Base-by-base conservation (phyloP, 2,888 invertebrate species). In the Branchellion lobata region DNA sequence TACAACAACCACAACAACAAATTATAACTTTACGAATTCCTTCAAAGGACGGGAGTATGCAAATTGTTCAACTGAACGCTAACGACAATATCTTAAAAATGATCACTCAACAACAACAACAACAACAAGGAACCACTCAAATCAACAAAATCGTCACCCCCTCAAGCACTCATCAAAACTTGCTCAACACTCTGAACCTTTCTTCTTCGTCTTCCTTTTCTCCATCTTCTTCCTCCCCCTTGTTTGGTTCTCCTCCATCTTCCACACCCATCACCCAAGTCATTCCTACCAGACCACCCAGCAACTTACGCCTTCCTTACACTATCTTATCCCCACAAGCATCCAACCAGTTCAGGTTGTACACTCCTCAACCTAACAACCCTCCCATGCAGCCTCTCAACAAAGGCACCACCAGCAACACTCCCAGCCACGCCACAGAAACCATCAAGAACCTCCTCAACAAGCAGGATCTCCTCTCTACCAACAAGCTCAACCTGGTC, bases 1-100 rank as follows among this genome's bases (percentile, higher is more conserved):
- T 8, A 5, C 65, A 65, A 21, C n/a, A 27, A 21, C 65, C 3
- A 65, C 65, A 65, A 29, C 69, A 24, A 69, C 69, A 69, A n/a
- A 5, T 69, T 3, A 29, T 29, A 27, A 27, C 69, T n/a, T 14
- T 33, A 8, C 69, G 11, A n/a, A 34, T 31, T 34, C 69, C 69
- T 11, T 69, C 69, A 11, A 69, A 14, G 61, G 61, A 69, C n/a
- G 34, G 69, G 27, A 69, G 11, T 3, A n/a, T 69, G 69, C 69
- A 69, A 34, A 8, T 29, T 29, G 14, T 69, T 69, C 69, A 69
- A 27, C 69, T 34, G 33, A 69, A 34, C 31, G 33, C 31, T 14
- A 34, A 34, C 69, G 33, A 69, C 21, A 69, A 34, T 31, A 11
- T 69, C 29, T 3, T 34, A 3, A 69, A 34, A 31, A 14, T 69